A percentile compares a stretch with the other conserved stretches of the same genome.
These are phyloP conservation scores for Carlito syrichta DNA, from an alignment of 2,113 vertebrate genomes.

Conservation along the genomic window DNA sequence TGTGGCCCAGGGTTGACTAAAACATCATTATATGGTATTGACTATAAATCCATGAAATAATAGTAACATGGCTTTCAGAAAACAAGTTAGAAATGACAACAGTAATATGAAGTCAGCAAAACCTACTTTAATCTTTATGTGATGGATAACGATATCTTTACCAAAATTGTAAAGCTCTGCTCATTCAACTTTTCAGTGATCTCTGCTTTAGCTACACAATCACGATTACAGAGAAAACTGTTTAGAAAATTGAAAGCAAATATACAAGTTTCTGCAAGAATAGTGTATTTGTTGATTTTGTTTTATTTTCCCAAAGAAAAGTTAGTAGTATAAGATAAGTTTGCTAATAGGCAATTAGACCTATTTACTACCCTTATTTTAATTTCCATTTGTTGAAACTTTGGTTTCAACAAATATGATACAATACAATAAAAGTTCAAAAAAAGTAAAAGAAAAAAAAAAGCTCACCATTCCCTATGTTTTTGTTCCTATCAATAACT, in stretches of 20 bases:
- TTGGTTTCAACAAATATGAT: slow-evolving; percentile 18
- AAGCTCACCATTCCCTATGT: not conserved
- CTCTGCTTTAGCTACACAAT: not conserved
- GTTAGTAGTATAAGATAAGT: not conserved
- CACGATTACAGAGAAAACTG: slow-evolving; percentile 13
- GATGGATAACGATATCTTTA: not conserved
- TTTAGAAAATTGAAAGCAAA: slow-evolving; percentile 35
- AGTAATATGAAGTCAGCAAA: slow-evolving; percentile 5
- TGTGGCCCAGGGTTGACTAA: not conserved
- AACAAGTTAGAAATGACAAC: slow-evolving; percentile 40
- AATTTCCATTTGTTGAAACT: slow-evolving; percentile 23
- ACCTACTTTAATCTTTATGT: not conserved
- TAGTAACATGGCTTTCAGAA: slow-evolving; percentile 16
- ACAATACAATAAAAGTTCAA: not conserved
- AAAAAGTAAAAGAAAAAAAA: not conserved
- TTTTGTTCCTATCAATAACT: not conserved
- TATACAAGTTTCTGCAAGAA: not conserved
- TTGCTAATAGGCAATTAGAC: not conserved
- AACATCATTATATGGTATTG: not conserved
- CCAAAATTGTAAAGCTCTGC: not conserved
- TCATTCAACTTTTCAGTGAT: slow-evolving; percentile 8
- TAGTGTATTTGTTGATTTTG: not conserved
- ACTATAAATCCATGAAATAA: not conserved
- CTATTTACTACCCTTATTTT: slow-evolving; percentile 2
- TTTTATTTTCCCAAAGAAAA: slow-evolving; percentile 12